Evolutionary conservation across 23 tunicate species (phyloP), one percentile per base, ranked within the genome.

Genomic region (Clavelina lepadiformis): DNA sequence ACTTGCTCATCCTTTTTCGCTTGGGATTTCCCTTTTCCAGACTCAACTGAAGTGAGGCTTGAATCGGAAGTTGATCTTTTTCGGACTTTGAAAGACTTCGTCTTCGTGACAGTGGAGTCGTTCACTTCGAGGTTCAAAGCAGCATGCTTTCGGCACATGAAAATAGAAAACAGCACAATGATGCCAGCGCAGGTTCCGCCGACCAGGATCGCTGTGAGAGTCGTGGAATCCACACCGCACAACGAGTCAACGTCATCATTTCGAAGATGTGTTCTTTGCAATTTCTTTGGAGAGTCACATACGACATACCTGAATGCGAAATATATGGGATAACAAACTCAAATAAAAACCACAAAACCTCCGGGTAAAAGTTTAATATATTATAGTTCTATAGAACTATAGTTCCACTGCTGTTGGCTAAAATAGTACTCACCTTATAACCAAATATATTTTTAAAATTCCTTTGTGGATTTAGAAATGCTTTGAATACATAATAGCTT

Each of bases 71-170:
- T n/a, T n/a, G n/a, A n/a, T n/a, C n/a, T n/a, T n/a, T n/a, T n/a
- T n/a, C n/a, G n/a, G n/a, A n/a, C 6, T 58, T 58, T 58, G 20
- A n/a, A 29, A 8, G 20, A 15, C 24, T 26, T n/a, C n/a, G 8
- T 58, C 4, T 11, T 29, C 35, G 65, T n/a, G 24, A 20, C 24
- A 20, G 28, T 26, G 7, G 65, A 5, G 7, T 58, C 65, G 19
- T 28, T 29, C 19, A 29, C 4, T 11, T 58, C 65, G 5, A 58
- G 8, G 35, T 58, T 58, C 8, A 37, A 37, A n/a, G 65, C 65
- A n/a, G 31, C 31, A 4, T 37, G 65, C 19, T 37, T 35, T 37
- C 65, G 34, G 24, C 65, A 58, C 65, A 58, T 58, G 65, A 58
- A 58, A 3, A 58, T 29, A 5, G 24, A 6, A 28, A 58, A 58